A percentile compares a stretch with the other conserved stretches of the same genome.
Conservation (phyloP, 2,888 invertebrate species). For the Onchidella celtica region DNA sequence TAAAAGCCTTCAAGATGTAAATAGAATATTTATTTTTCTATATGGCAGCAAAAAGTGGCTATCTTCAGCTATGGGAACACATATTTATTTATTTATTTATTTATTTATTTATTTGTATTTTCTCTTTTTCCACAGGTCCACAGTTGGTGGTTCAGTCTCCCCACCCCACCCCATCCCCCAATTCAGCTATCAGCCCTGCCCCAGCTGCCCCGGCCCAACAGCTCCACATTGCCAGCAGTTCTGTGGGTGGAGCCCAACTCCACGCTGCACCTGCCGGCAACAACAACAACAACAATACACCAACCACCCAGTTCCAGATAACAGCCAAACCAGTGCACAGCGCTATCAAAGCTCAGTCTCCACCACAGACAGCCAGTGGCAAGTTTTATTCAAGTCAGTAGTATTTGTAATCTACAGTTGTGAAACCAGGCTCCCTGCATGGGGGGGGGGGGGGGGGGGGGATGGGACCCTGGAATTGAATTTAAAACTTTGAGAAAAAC, state of each 20-base stretch:
- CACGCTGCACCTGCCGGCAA: not conserved
- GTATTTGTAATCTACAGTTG: no score
- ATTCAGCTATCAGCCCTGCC: slow-evolving; percentile 52
- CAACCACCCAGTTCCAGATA: slow-evolving; percentile 17
- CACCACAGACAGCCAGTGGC: slow-evolving; percentile 37
- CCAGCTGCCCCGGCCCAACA: slow-evolving; percentile 54
- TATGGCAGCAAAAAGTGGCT: no score
- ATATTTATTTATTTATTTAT: no score
- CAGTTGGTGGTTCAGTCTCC: slow-evolving; percentile 69
- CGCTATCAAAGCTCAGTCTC: not conserved
- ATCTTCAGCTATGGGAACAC: no score
- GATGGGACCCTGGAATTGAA: no score
- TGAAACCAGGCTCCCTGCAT: no score
- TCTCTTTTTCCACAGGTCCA: slow-evolving; percentile 54
- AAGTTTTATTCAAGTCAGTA: slow-evolving; percentile 59
- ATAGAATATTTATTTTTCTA: no score
- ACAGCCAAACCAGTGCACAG: slow-evolving; percentile 21
- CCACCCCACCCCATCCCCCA: slow-evolving; percentile 60
- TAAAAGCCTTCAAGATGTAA: no score
- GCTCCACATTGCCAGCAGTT: slow-evolving; percentile 59
- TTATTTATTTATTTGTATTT: not conserved
- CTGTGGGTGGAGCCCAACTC: slow-evolving; percentile 35
- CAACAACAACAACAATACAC: no score
- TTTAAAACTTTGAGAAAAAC: no score
- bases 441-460: no score